Evolutionary conservation across 1,140 invertebrate genomes (phyloP).

Genomic region (Lucilia sericata): DNA sequence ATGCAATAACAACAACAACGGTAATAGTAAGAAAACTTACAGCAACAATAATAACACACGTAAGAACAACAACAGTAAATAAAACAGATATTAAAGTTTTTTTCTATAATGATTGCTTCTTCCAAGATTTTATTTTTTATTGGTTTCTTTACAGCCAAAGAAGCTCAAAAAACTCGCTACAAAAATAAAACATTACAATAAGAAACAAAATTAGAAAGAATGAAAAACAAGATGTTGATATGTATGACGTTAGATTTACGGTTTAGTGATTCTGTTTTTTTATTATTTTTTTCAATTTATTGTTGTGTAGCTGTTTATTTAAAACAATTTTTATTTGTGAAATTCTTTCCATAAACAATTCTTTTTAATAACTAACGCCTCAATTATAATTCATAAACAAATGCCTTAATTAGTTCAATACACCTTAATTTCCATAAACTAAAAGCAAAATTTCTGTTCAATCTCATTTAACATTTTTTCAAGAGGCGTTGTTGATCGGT

Average conservation of each 20-base stretch:
- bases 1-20: not conserved
- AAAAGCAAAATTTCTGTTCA: not conserved
- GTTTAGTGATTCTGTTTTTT: not conserved
- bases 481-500: slow-evolving; percentile 19
- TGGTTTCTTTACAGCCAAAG: not conserved
- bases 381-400: not conserved
- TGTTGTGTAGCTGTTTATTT: not conserved
- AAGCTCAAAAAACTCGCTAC: slow-evolving; percentile 1
- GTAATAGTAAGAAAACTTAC: no score
- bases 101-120: not conserved
- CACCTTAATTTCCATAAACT: slow-evolving; percentile 22
- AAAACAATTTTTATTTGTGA: slow-evolving; percentile 1
- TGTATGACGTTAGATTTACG: slow-evolving; percentile 21
- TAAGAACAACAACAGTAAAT: slow-evolving; percentile 16
- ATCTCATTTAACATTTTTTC: slow-evolving; percentile 4
- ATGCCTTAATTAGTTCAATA: slow-evolving; percentile 5
- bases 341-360: not conserved
- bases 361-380: not conserved
- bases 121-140: not conserved
- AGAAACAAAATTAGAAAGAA: slow-evolving; percentile 4
- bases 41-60: not conserved
- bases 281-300: no score
- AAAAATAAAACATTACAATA: slow-evolving; percentile 4
- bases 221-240: not conserved
- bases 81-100: not conserved